These are phyloP conservation scores for Elaphurus davidianus DNA, from an alignment of 2,113 vertebrate genomes.

Conservation along the genomic window DNA sequence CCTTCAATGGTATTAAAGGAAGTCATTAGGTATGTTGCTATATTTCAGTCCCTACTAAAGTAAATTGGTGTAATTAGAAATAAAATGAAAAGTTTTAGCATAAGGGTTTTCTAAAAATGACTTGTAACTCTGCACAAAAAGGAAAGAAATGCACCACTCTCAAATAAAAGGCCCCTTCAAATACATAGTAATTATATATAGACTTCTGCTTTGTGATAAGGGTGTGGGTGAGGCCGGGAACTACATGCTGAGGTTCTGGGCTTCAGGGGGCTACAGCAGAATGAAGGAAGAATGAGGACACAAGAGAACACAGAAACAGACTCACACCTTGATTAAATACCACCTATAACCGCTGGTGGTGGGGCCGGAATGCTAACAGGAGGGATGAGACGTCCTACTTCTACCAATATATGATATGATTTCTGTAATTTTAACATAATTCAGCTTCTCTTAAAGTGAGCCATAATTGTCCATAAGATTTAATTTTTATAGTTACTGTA, in stretches of 20 bases:
- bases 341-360: rapidly evolving
- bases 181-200: neutral
- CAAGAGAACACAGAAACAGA: neutral
- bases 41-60: neutral
- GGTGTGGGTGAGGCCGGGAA: neutral
- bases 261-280: neutral
- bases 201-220: neutral
- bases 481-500: neutral
- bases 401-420: neutral
- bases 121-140: neutral
- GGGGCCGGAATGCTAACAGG: neutral
- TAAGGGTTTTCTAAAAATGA: conserved; percentile 21
- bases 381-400: neutral
- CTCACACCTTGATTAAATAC: neutral
- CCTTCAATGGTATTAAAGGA: neutral
- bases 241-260: neutral
- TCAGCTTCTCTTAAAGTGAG: neutral
- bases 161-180: neutral
- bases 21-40: neutral
- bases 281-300: neutral
- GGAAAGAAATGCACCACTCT: neutral
- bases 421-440: neutral
- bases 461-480: neutral
- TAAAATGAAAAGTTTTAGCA: conserved; percentile 6
- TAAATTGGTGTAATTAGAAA: neutral